These are phyloP conservation scores for Eublepharis macularius DNA, from an alignment of 2,113 vertebrate species.

Conservation along the genomic window DNA sequence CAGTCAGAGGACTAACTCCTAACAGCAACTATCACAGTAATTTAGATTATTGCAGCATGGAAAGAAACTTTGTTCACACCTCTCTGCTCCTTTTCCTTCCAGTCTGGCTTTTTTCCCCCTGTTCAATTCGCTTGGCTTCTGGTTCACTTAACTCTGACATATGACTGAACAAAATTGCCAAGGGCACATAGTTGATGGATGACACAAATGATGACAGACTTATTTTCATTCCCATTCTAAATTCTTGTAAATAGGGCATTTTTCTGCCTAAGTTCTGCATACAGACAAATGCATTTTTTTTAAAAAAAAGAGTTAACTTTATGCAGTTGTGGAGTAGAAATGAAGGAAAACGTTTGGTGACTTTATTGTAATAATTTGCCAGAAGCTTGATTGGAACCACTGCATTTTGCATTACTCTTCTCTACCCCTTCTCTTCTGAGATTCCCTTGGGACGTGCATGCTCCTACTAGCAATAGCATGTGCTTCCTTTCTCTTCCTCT, in stretches of 20 bases:
- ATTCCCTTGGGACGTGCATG: too few species aligned
- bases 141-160: conserved; percentile 57
- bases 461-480: too few species aligned
- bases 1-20: neutral
- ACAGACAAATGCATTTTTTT: neutral
- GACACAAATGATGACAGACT: conserved; percentile 39
- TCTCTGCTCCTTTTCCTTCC: neutral
- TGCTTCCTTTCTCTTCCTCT: too few species aligned
- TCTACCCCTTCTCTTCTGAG: too few species aligned
- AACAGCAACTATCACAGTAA: neutral
- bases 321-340: neutral
- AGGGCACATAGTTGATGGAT: conserved; percentile 39
- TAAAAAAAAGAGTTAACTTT: conserved; percentile 8
- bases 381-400: neutral
- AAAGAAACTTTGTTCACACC: neutral
- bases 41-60: neutral
- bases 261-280: conserved; percentile 34
- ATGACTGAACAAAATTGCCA: conserved; percentile 50
- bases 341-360: neutral
- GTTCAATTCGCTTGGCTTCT: conserved; percentile 48
- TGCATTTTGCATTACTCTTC: too few species aligned
- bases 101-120: conserved; percentile 16
- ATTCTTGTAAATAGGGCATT: conserved; percentile 40
- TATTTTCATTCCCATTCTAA: conserved; percentile 57
- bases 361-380: conserved; percentile 1